Evolutionary conservation across 2,888 invertebrate species (phyloP), one percentile per base, ranked within the genome.

Genomic region (Pyralis farinalis): DNA sequence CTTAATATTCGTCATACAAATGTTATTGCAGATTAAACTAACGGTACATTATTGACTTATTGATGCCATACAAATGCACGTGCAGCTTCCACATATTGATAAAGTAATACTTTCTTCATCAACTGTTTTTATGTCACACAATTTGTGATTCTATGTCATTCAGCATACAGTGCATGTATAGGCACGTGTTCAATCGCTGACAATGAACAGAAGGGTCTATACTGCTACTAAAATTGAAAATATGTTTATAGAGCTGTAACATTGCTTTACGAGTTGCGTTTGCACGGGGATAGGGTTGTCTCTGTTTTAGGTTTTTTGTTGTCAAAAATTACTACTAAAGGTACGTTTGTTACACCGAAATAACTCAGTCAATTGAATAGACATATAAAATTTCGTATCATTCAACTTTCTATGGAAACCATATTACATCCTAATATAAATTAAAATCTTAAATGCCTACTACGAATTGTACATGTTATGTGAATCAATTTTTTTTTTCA

Each of bases 231-330:
- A 69, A 65, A 62, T 68, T 61, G 61, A 60, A 63, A 67, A 73
- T 73, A 70, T 68, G 63, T 76, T 75, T 83, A 85, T 82, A 72
- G 73, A 82, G 75, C 71, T 73, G 78, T 84, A 55, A 64, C 61
- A 58, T 52, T 58, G 64, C 58, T 84, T 82, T 82, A 84, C 68
- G 81, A 72, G 53, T 58, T 47, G 58, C 61, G 53, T 62, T 63
- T 57, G 55, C 64, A 50, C 55, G 61, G n/a, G 7, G 7, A 25
- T 25, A 25, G 25, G 25, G 25, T 25, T 25, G 25, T 25, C 25
- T 2, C 7, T 25, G 16, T 16, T 16, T 16, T 4, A n/a, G n/a
- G n/a, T n/a, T n/a, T n/a, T n/a, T n/a, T n/a, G n/a, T n/a, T n/a
- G n/a, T n/a, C n/a, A n/a, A n/a, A n/a, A n/a, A n/a, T n/a, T n/a